A percentile compares a stretch with the other conserved stretches of the same genome.
phyloP scores from a whole-genome alignment of 1,140 invertebrate species.

The Procambarus virginalis region DNA sequence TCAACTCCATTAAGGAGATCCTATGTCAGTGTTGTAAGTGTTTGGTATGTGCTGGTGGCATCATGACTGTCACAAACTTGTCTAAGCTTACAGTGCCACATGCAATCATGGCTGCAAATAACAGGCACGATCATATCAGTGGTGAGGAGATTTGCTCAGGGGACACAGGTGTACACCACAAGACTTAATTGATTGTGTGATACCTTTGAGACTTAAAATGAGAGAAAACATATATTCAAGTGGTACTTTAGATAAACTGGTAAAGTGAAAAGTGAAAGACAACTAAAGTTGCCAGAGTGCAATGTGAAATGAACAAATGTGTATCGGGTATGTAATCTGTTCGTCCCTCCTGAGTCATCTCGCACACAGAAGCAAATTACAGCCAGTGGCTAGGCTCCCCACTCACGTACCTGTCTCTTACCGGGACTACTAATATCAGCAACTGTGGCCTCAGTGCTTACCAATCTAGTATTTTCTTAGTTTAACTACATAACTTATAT shows the following conservation, averaged over 20 bases:
- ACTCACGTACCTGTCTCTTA: background rate
- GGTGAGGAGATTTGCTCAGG: constrained; percentile 17
- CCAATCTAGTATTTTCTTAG: background rate
- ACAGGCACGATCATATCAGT: constrained; percentile 51
- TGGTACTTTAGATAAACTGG: constrained; percentile 10
- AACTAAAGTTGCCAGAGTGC: background rate
- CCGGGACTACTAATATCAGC: constrained; percentile 4
- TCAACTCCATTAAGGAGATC: constrained; percentile 15
- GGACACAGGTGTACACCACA: constrained; percentile 17
- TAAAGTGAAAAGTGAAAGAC: background rate
- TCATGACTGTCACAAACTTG: constrained; percentile 28
- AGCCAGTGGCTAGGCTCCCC: background rate
- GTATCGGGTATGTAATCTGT: background rate
- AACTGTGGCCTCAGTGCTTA: background rate
- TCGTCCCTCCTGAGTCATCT: background rate
- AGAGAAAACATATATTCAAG: background rate
- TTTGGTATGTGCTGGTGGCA: constrained; percentile 34
- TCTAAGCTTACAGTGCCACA: constrained; percentile 12
- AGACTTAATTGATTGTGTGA: constrained; percentile 3
- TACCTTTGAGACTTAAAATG: background rate
- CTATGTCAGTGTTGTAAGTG: constrained; percentile 47
- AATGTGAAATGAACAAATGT: background rate
- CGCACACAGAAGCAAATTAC: background rate
- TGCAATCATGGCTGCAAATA: constrained; percentile 26
- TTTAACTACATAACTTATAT: background rate